Conservation (phyloP, 35 echinoderm and acorn worm genomes). For the Stichopus chloronotus region DNA sequence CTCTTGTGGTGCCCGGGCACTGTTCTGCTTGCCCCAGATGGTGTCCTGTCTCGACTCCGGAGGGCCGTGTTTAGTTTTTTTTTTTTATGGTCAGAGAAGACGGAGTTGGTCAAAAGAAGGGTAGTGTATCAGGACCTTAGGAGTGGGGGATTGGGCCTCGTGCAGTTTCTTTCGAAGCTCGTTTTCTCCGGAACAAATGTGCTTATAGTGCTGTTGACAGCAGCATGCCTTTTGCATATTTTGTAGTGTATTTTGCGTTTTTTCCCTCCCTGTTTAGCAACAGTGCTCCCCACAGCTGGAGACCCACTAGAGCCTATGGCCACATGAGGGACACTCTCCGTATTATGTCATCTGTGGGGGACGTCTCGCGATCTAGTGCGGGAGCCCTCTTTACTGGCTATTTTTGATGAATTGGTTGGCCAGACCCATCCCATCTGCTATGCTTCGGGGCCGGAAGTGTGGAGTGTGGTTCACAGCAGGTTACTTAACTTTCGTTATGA, state of each 20-base stretch:
- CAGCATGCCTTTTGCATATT: too few species aligned
- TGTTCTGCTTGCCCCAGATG: neutral
- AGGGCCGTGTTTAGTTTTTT: neutral
- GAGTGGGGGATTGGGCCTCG: neutral
- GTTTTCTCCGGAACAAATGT: neutral
- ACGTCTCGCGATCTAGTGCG: too few species aligned
- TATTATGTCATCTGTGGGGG: too few species aligned
- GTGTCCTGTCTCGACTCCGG: neutral
- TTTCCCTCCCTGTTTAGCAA: neutral
- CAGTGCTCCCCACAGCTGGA: too few species aligned
- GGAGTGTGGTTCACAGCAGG: too few species aligned
- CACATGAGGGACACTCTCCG: neutral
- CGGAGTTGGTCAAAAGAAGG: neutral
- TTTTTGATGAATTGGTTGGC: too few species aligned
- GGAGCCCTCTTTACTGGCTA: too few species aligned
- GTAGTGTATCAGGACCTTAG: conserved; percentile 9
- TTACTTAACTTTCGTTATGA: too few species aligned
- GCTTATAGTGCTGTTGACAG: neutral
- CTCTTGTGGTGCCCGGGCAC: neutral
- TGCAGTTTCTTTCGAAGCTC: neutral
- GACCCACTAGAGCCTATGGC: neutral
- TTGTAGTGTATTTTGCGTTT: neutral
- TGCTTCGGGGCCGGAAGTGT: too few species aligned
- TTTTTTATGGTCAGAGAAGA: neutral
- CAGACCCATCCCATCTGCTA: too few species aligned